Evolutionary conservation across 2,797 vertebrate genomes (phyloP).

Genomic region (Falco peregrinus): DNA sequence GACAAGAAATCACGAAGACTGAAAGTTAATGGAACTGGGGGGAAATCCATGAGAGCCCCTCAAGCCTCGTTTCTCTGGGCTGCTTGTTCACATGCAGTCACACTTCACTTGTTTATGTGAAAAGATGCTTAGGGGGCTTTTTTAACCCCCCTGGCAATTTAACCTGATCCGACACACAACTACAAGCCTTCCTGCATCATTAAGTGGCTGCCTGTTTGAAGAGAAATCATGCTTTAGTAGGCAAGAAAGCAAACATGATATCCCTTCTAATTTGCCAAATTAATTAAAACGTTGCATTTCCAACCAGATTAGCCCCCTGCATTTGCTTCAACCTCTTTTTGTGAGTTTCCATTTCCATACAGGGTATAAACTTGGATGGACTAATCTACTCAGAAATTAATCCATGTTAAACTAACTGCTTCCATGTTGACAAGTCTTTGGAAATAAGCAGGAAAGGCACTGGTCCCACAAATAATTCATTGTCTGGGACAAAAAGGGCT

Average conservation of each 20-base stretch:
- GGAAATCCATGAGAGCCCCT: neutral
- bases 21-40: neutral
- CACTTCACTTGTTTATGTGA: neutral
- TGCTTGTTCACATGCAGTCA: neutral
- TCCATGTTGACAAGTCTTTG: neutral
- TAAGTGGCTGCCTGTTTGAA: neutral
- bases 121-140: neutral
- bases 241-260: neutral
- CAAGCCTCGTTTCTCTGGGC: neutral
- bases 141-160: neutral
- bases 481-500: neutral
- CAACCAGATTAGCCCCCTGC: neutral
- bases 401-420: neutral
- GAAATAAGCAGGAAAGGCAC: neutral
- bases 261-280: neutral
- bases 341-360: neutral
- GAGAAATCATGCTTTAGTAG: neutral
- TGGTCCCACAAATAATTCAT: neutral
- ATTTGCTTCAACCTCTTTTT: neutral
- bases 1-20: neutral
- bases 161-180: neutral
- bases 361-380: neutral
- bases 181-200: neutral
- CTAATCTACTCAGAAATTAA: neutral
- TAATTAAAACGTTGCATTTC: neutral